Evolutionary conservation across 1,140 invertebrate genomes (phyloP).

Genomic region (Neodiprion fabricii): DNA sequence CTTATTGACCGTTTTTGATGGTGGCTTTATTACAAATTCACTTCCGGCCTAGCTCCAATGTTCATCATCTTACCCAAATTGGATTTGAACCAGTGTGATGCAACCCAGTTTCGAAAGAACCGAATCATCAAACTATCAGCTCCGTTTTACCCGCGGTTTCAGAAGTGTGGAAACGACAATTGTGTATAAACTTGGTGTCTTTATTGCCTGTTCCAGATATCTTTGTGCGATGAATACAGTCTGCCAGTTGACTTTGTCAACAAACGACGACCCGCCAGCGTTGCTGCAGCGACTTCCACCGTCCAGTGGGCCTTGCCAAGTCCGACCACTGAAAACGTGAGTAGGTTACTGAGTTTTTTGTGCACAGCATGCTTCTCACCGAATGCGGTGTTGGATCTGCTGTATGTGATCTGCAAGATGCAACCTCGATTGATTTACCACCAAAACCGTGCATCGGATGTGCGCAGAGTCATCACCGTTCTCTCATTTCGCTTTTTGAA

Average conservation of each 20-base stretch:
- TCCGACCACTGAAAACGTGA: constrained; percentile 69
- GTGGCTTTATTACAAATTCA: too few species aligned
- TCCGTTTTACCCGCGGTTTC: too few species aligned
- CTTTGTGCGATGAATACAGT: constrained; percentile 81
- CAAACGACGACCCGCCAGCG: constrained; percentile 68
- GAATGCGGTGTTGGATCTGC: background rate
- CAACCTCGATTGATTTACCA: background rate
- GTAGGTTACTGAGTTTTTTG: constrained; percentile 29
- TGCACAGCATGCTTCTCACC: background rate
- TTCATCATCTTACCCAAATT: too few species aligned
- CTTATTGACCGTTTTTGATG: too few species aligned
- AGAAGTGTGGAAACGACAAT: too few species aligned
- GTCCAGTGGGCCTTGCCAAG: constrained; percentile 65
- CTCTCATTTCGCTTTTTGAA: too few species aligned
- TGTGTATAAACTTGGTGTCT: constrained; percentile 16
- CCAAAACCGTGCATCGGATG: too few species aligned
- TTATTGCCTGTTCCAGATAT: constrained; percentile 67
- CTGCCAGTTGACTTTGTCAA: constrained; percentile 79
- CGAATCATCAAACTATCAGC: too few species aligned
- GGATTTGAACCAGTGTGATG: too few species aligned
- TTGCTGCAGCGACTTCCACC: constrained; percentile 63
- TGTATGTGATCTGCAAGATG: background rate
- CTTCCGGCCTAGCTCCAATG: too few species aligned
- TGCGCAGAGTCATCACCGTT: too few species aligned
- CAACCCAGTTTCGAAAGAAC: too few species aligned